Evolutionary conservation across 2,888 invertebrate species (phyloP).

Genomic region (Cinara cedri): DNA sequence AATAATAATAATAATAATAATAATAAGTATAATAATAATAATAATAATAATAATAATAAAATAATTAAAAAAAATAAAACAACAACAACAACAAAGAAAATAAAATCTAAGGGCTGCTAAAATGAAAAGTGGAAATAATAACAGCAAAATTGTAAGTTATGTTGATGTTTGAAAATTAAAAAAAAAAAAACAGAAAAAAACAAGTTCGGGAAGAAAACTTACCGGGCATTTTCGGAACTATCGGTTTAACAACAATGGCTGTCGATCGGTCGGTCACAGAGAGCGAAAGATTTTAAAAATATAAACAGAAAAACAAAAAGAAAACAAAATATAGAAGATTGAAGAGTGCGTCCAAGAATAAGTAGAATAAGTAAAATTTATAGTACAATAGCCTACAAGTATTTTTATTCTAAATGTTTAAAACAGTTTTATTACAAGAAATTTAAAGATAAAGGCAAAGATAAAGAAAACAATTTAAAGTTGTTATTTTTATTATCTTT

Average conservation of each 20-base stretch:
- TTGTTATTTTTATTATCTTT: neutral
- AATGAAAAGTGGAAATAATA: slow-evolving; percentile 54
- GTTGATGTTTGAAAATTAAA: slow-evolving; percentile 53
- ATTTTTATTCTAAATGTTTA: slow-evolving; percentile 10
- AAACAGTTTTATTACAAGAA: slow-evolving; percentile 13
- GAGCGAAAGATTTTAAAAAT: slow-evolving; percentile 57
- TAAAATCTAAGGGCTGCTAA: slow-evolving; percentile 56
- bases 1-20: slow-evolving; percentile 21
- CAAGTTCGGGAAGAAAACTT: slow-evolving; percentile 56
- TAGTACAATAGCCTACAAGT: slow-evolving; percentile 42
- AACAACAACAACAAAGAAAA: slow-evolving; percentile 55
- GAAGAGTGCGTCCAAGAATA: slow-evolving; percentile 57
- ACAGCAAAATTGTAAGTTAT: slow-evolving; percentile 56
- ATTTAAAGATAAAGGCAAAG: slow-evolving; percentile 11
- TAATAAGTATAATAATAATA: slow-evolving; percentile 24
- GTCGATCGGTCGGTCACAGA: slow-evolving; percentile 54
- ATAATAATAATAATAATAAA: slow-evolving; percentile 25
- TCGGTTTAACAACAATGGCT: slow-evolving; percentile 57
- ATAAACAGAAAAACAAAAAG: slow-evolving; percentile 57
- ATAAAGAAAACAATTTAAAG: slow-evolving; percentile 4
- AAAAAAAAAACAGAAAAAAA: slow-evolving; percentile 40
- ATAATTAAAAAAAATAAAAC: slow-evolving; percentile 26
- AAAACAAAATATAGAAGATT: slow-evolving; percentile 56
- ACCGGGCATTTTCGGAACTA: slow-evolving; percentile 57
- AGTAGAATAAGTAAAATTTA: slow-evolving; percentile 53